phyloP scores from a whole-genome alignment of 2,797 vertebrate genomes.

The Melanotaenia maccullochi region DNA sequence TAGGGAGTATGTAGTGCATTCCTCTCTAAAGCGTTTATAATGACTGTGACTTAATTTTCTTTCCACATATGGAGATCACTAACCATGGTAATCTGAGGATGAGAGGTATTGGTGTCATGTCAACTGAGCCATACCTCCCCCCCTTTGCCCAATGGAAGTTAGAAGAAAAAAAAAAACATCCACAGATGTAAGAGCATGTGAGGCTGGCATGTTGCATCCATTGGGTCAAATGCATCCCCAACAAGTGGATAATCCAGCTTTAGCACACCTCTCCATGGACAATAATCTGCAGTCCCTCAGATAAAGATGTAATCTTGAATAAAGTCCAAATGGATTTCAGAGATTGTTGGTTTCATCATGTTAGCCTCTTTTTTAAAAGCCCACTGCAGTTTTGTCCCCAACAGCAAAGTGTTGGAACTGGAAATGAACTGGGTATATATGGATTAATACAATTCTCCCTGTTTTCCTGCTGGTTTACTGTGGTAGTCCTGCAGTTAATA shows the following conservation, averaged over 20 bases:
- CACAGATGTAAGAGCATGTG: slow-evolving; percentile 77
- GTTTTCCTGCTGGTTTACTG: slow-evolving; percentile 37
- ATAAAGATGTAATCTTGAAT: slow-evolving; percentile 79
- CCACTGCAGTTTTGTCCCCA: slow-evolving; percentile 36
- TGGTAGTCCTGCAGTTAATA: slow-evolving; percentile 29
- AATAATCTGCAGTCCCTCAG: slow-evolving; percentile 81
- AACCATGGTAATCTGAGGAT: slow-evolving; percentile 77
- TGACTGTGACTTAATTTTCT: slow-evolving; percentile 51
- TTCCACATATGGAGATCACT: slow-evolving; percentile 63
- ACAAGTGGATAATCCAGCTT: slow-evolving; percentile 83
- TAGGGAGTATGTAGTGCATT: slow-evolving; percentile 18
- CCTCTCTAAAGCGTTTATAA: slow-evolving; percentile 46
- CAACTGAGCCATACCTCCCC: slow-evolving; percentile 29
- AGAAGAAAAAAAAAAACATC: slow-evolving; percentile 57
- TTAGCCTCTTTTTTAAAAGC: slow-evolving; percentile 77
- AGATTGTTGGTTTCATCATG: slow-evolving; percentile 74
- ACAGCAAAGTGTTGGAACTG: slow-evolving; percentile 58
- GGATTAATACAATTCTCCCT: slow-evolving; percentile 30
- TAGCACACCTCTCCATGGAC: slow-evolving; percentile 83
- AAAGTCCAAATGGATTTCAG: slow-evolving; percentile 80
- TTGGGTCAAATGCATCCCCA: slow-evolving; percentile 76
- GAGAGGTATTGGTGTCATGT: slow-evolving; percentile 78
- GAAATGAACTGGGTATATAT: slow-evolving; percentile 44
- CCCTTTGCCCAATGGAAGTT: slow-evolving; percentile 53
- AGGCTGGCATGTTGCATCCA: slow-evolving; percentile 69